phyloP scores from a whole-genome alignment of 2,888 invertebrate species.

The Salticus scenicus region DNA sequence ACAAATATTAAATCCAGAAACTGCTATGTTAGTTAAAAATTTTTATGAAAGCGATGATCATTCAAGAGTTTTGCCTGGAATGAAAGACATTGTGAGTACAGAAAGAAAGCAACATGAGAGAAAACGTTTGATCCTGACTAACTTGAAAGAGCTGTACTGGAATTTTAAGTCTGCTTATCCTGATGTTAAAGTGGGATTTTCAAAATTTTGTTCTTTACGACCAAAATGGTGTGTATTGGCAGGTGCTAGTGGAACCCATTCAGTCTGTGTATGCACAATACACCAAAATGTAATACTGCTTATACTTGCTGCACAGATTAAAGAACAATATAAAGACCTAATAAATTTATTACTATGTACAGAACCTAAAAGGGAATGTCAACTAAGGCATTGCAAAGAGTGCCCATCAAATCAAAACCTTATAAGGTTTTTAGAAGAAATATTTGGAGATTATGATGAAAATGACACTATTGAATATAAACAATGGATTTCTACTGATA shows the following conservation, averaged over 20 bases:
- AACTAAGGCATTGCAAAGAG: neutral
- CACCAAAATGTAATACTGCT: constrained; percentile 29
- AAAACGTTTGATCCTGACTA: constrained; percentile 22
- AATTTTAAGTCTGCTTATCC: constrained; percentile 31
- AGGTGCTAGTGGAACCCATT: constrained; percentile 28
- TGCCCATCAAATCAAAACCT: neutral
- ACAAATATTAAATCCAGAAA: neutral
- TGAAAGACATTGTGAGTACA: neutral
- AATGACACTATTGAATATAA: neutral
- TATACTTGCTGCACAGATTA: neutral
- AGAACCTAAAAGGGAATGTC: neutral
- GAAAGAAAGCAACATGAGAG: neutral
- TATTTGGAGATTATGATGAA: constrained; percentile 18
- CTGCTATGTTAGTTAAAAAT: neutral
- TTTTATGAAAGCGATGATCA: constrained; percentile 7
- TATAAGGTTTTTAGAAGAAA: neutral
- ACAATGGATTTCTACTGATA: constrained; percentile 23
- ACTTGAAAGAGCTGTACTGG: constrained; percentile 19
- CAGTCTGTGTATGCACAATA: constrained; percentile 16
- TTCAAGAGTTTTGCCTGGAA: neutral
- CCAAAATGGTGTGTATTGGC: constrained; percentile 40
- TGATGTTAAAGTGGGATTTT: constrained; percentile 24
- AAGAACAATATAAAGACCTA: constrained; percentile 8
- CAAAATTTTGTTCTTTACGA: constrained; percentile 35
- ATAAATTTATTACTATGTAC: neutral